phyloP scores from a whole-genome alignment of 2,113 vertebrate genomes.

The Hucho hucho region DNA sequence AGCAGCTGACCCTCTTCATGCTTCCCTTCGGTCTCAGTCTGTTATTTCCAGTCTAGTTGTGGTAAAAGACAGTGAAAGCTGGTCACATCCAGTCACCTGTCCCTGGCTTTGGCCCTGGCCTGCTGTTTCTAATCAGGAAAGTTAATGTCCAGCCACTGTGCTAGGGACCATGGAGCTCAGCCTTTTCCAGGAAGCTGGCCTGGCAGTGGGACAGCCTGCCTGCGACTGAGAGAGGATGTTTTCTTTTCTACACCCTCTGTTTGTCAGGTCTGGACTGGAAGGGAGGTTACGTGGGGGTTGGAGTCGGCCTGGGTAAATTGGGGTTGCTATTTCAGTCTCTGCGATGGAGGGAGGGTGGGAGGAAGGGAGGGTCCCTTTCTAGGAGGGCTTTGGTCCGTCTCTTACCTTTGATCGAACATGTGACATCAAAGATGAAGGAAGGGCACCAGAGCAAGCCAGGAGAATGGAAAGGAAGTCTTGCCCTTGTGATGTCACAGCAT shows the following conservation, averaged over 20 bases:
- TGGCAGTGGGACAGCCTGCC: conserved; percentile 49
- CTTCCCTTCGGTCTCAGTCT: too few species aligned
- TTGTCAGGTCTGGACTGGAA: conserved; percentile 57
- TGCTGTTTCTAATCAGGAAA: conserved; percentile 75
- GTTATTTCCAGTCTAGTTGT: too few species aligned
- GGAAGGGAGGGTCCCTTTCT: conserved; percentile 24
- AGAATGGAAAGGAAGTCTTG: conserved; percentile 47
- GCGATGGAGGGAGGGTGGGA: conserved; percentile 36
- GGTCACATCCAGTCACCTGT: too few species aligned
- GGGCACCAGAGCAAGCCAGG: conserved; percentile 37
- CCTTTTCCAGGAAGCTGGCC: conserved; percentile 74
- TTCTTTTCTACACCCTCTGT: conserved; percentile 78
- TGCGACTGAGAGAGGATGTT: conserved; percentile 69
- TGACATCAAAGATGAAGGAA: conserved; percentile 45
- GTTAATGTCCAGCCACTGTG: conserved; percentile 61
- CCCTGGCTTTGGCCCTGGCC: conserved; percentile 12
- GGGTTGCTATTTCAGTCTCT: conserved; percentile 74
- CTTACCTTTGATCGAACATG: conserved; percentile 48
- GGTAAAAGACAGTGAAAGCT: too few species aligned
- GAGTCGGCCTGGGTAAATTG: conserved; percentile 24
- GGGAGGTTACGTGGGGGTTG: conserved; percentile 44
- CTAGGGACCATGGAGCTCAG: conserved; percentile 32
- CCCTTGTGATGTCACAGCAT: conserved; percentile 33
- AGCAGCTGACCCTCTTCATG: too few species aligned
- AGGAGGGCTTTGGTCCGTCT: conserved; percentile 50